A percentile compares a stretch with the other conserved stretches of the same genome.
Conservation (phyloP, 2,797 vertebrate genomes). For the Anguilla marmorata region DNA sequence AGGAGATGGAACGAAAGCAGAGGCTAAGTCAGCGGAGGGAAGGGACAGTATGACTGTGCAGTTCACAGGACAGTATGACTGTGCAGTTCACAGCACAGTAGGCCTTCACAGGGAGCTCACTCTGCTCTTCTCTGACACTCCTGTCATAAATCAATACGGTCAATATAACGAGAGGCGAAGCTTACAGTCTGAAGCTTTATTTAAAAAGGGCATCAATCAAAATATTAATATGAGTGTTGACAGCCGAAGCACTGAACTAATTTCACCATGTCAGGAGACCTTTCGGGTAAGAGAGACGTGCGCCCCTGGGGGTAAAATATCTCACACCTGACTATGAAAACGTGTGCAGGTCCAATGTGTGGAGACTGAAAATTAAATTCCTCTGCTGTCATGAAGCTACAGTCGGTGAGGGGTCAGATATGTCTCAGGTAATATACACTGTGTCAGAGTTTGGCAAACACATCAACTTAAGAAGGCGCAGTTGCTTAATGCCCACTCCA, state of each 20-base stretch:
- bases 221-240: neutral
- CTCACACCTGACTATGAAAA: neutral
- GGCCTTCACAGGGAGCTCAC: neutral
- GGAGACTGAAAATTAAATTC: neutral
- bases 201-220: neutral
- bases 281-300: neutral
- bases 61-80: neutral
- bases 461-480: neutral
- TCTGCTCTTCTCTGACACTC: neutral
- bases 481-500: neutral
- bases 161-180: neutral
- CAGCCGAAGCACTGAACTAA: neutral
- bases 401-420: neutral
- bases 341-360: neutral
- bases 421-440: neutral
- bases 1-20: slow-evolving; percentile 5
- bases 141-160: neutral
- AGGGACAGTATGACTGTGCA: neutral
- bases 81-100: neutral
- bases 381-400: neutral
- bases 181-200: neutral
- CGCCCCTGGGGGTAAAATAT: neutral
- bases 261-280: neutral
- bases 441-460: neutral
- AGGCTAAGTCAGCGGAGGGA: neutral